Evolutionary conservation across 2,888 invertebrate genomes (phyloP).

Genomic region (Protophormia terraenovae): DNA sequence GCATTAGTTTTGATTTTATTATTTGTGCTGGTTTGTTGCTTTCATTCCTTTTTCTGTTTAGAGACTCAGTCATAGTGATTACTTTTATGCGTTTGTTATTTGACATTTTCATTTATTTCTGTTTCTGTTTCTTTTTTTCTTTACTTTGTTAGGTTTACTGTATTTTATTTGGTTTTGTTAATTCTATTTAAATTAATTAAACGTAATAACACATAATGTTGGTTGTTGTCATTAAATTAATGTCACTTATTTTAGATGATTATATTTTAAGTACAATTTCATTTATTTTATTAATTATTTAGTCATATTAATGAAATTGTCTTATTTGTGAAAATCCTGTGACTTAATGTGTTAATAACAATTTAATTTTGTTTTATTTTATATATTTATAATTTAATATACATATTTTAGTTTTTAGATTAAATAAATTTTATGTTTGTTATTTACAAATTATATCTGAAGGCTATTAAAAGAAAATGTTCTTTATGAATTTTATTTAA

Average conservation of each 20-base stretch:
- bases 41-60: not conserved
- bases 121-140: not conserved
- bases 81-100: constrained; percentile 25
- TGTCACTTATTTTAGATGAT: constrained; percentile 43
- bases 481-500: not conserved
- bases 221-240: constrained; percentile 45
- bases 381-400: not conserved
- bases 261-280: constrained; percentile 49
- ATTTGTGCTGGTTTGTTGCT: constrained; percentile 13
- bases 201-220: constrained; percentile 43
- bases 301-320: not conserved
- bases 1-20: constrained; percentile 59
- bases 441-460: not conserved
- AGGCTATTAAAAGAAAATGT: not conserved
- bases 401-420: not conserved
- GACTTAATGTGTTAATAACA: not conserved
- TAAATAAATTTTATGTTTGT: not conserved
- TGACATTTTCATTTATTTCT: constrained; percentile 12
- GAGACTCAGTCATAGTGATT: not conserved
- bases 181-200: constrained; percentile 60
- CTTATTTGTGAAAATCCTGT: not conserved
- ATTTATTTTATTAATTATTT: constrained; percentile 60
- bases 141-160: not conserved
- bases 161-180: constrained; percentile 35
- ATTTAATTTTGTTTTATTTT: not conserved